Base-by-base conservation (phyloP, 1,140 invertebrate species). In the Cephus cinctus region DNA sequence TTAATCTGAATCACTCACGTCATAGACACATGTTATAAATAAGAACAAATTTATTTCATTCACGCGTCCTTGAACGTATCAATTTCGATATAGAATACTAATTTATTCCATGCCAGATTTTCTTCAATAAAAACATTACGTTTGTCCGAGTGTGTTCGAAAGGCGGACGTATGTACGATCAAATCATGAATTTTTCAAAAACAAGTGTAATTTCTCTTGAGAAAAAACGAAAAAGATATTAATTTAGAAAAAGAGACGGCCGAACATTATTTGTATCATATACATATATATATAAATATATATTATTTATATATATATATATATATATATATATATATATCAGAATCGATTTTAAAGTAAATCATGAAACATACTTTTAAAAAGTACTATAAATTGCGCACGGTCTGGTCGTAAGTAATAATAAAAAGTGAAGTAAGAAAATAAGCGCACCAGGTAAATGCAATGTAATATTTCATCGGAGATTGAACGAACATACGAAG, bases 381-480 rank as follows among this genome's bases (percentile, higher is more conserved):
- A n/a, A n/a, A n/a, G n/a, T n/a, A n/a, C n/a, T n/a, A n/a, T n/a
- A n/a, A n/a, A 66, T 57, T 80, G 73, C 76, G 80, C 81, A 77
- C 63, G 59, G 61, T 68, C 62, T 76, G 69, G 58, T 71, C 65
- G 81, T 83, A 82, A 83, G 81, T 83, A 83, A 72, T 50, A 43
- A 41, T 15, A 44, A 40, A 53, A 47, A 38, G 44, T 46, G 56
- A 27, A 54, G 52, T 42, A 55, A 52, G 56, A 59, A 18, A 54
- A 55, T 73, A 70, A 79, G 82, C 82, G 82, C 83, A 83, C 82
- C 83, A 84, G 82, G 83, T 85, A 85, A 84, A 78, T 51, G 48
- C 59, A 70, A 72, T 57, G 69, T 63, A 69, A 74, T 74, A 73
- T 72, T 67, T 69, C 71, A 76, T 72, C 72, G 73, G 70, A 75